These are phyloP conservation scores for Catagonus wagneri DNA, from an alignment of 2,113 vertebrate genomes.

Conservation along the genomic window DNA sequence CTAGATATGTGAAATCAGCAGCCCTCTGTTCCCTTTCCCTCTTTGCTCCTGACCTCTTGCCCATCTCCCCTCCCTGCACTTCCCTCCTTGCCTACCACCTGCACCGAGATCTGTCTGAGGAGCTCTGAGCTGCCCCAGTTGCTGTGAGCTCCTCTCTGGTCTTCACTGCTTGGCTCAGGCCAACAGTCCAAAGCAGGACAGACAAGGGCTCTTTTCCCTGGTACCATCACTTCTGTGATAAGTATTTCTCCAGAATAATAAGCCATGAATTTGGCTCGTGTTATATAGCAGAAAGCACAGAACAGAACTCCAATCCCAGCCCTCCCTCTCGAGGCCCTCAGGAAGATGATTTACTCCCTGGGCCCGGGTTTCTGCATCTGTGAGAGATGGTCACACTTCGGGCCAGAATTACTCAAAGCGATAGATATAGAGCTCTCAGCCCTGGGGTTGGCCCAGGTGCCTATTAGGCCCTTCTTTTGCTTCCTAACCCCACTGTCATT, in stretches of 20 bases:
- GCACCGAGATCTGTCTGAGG: neutral
- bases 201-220: neutral
- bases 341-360: neutral
- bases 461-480: neutral
- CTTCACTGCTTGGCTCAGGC: neutral
- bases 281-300: neutral
- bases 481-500: neutral
- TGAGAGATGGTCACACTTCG: neutral
- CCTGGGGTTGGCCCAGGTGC: neutral
- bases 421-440: neutral
- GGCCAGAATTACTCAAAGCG: neutral
- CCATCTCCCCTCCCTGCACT: neutral
- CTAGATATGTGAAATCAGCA: neutral
- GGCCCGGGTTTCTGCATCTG: neutral
- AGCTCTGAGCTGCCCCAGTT: neutral
- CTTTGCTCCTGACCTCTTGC: neutral
- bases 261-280: neutral
- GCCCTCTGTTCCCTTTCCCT: rapidly evolving
- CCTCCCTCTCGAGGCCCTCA: neutral
- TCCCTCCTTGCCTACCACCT: neutral
- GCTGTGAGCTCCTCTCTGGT: neutral
- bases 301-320: neutral
- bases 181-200: neutral
- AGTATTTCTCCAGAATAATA: neutral
- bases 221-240: neutral